Conservation (phyloP, 2,888 invertebrate genomes). For the Drosophila testacea region DNA sequence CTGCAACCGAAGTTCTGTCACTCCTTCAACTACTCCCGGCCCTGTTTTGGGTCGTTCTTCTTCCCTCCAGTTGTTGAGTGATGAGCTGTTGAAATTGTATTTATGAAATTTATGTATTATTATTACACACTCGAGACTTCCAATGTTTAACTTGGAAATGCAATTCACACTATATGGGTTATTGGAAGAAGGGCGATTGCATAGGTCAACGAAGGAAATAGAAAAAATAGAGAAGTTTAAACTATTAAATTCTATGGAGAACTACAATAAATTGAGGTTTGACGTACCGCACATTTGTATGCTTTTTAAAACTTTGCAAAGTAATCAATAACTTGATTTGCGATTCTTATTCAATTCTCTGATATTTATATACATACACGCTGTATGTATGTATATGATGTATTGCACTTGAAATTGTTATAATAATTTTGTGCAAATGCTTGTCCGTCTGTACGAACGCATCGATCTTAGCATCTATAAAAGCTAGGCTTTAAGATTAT, state of each 20-base stretch:
- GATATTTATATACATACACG: not conserved
- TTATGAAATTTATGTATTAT: conserved; percentile 70
- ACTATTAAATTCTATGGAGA: conserved; percentile 5
- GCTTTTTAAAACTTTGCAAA: conserved; percentile 5
- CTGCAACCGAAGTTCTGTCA: not conserved
- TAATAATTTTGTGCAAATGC: too few species aligned
- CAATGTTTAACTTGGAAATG: conserved; percentile 39
- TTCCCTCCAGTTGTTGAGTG: conserved; percentile 25
- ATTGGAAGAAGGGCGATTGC: conserved; percentile 2
- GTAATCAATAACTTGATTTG: not conserved
- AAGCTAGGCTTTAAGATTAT: too few species aligned
- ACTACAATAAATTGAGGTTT: conserved; percentile 8
- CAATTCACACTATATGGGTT: conserved; percentile 57
- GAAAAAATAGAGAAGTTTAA: conserved; percentile 8
- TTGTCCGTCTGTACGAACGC: too few species aligned
- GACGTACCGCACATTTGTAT: conserved; percentile 3
- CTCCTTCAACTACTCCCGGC: not conserved
- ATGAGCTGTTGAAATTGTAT: conserved; percentile 70
- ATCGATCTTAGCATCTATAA: too few species aligned
- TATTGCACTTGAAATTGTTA: too few species aligned
- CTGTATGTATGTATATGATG: too few species aligned
- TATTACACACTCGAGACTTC: conserved; percentile 63
- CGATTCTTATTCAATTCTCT: not conserved
- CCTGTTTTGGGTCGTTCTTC: conserved; percentile 17
- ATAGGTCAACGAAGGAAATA: conserved; percentile 6